Conservation (phyloP, 2,888 invertebrate species). For the Lordiphosa fenestrarum region DNA sequence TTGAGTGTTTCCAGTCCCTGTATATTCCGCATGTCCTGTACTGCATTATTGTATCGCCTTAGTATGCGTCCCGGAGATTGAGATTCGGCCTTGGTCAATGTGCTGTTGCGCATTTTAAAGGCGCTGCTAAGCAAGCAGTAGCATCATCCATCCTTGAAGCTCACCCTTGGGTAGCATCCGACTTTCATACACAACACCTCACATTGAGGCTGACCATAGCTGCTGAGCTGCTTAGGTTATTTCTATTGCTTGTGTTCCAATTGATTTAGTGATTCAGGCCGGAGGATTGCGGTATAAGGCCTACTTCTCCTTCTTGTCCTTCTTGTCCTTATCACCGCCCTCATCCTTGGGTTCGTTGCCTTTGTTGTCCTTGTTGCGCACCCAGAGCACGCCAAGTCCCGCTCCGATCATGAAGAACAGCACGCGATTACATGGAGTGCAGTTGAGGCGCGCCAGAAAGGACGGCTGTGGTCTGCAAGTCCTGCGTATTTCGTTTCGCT, state of each 20-base stretch:
- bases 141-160: not conserved
- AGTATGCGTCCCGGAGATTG: too few species aligned
- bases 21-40: too few species aligned
- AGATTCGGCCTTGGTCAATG: not conserved
- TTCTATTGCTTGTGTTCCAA: not conserved
- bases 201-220: slow-evolving; percentile 2
- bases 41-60: too few species aligned
- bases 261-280: not conserved
- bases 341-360: slow-evolving; percentile 2
- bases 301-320: slow-evolving; percentile 10
- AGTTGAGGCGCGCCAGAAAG: slow-evolving; percentile 46
- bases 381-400: slow-evolving; percentile 25
- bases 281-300: not conserved
- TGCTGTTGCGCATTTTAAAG: slow-evolving; percentile 4
- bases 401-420: slow-evolving; percentile 51
- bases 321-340: slow-evolving; percentile 3
- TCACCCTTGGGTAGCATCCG: slow-evolving; percentile 3
- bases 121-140: slow-evolving; percentile 1
- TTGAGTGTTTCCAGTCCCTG: too few species aligned
- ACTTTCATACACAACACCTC: slow-evolving; percentile 4
- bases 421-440: slow-evolving; percentile 46
- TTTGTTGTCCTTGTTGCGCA: slow-evolving; percentile 16
- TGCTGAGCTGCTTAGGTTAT: not conserved
- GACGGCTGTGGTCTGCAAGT: slow-evolving; percentile 38
- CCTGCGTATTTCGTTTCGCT: slow-evolving; percentile 32